Conservation (phyloP, 2,113 vertebrate genomes). For the Cacatua alba region DNA sequence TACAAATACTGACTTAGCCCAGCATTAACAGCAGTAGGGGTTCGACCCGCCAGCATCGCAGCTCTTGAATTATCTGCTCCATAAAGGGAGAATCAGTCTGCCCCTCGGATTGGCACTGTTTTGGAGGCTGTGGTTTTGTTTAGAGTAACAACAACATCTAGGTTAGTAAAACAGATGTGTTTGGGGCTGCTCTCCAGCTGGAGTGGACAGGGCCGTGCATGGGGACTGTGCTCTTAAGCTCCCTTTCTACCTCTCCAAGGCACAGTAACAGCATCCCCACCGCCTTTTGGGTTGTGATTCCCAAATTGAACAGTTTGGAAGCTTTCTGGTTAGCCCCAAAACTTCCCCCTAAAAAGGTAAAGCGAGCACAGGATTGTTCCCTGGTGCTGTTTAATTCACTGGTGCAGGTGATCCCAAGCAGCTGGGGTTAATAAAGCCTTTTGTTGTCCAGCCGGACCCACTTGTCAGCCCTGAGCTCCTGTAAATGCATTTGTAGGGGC, state of each 20-base stretch:
- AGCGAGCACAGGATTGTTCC: not conserved
- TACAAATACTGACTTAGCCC: not conserved
- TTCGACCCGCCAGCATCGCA: not conserved
- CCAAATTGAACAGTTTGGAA: not conserved
- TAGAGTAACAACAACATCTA: not conserved
- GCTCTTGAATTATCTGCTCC: not conserved
- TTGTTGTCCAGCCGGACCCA: conserved; percentile 30
- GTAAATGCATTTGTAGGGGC: not conserved
- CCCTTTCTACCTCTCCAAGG: not conserved
- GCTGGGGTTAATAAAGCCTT: not conserved
- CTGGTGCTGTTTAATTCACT: not conserved
- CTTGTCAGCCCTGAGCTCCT: conserved; percentile 31
- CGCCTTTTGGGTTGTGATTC: rapidly evolving
- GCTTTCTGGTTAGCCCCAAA: not conserved
- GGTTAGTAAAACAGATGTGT: not conserved
- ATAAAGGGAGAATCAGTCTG: conserved; percentile 27
- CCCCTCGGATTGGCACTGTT: not conserved
- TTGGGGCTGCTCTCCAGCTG: not conserved
- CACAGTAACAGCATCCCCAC: not conserved
- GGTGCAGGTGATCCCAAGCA: not conserved
- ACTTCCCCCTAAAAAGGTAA: not conserved
- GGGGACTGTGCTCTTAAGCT: not conserved
- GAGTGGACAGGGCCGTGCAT: rapidly evolving
- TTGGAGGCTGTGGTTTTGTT: conserved; percentile 1
- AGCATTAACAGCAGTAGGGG: not conserved